Conservation (phyloP, 2,797 vertebrate genomes). For the Petrocephalus sullivani region DNA sequence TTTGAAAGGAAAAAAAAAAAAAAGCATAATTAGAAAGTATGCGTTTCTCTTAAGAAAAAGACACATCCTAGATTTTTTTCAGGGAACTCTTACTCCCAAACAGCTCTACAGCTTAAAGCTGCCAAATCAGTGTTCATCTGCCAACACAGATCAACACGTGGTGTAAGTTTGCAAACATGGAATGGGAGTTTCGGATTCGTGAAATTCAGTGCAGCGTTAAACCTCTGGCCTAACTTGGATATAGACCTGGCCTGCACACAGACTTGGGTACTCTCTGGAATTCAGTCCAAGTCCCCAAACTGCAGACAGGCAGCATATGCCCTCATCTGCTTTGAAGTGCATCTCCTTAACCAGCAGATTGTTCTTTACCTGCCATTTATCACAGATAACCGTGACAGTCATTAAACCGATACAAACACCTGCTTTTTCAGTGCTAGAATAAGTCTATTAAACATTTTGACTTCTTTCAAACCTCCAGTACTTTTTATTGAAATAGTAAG, state of each 20-base stretch:
- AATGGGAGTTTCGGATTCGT: background rate
- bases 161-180: background rate
- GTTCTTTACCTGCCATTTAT: background rate
- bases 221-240: background rate
- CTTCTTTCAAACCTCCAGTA: background rate
- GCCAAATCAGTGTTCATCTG: slow-evolving; percentile 2
- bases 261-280: background rate
- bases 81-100: background rate
- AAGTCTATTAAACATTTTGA: background rate
- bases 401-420: background rate
- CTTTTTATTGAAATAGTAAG: slow-evolving; percentile 9
- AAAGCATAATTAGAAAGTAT: background rate
- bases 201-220: background rate
- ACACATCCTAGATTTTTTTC: background rate
- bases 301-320: background rate
- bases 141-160: background rate
- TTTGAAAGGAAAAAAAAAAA: background rate
- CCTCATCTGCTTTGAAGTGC: background rate
- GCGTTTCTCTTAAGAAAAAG: background rate
- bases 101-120: background rate
- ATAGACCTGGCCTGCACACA: background rate
- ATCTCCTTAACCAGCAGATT: background rate
- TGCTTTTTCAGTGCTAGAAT: background rate
- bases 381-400: background rate
- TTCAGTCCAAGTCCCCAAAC: background rate